These are phyloP conservation scores for Orchesellides sinensis DNA, from an alignment of 2,888 invertebrate genomes.

Conservation along the genomic window DNA sequence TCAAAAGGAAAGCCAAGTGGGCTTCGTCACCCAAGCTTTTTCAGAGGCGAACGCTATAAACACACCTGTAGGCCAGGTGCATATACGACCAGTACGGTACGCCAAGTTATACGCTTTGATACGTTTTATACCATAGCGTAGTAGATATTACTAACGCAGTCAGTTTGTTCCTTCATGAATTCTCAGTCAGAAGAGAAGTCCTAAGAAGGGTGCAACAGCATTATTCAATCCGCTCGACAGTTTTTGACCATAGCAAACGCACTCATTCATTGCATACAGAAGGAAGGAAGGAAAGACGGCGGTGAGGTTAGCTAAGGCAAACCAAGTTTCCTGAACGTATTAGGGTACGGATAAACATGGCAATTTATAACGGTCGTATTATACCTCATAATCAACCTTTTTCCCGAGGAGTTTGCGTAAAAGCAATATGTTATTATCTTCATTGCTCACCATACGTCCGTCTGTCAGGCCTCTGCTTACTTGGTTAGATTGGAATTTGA, in stretches of 20 bases:
- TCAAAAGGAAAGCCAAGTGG: slow-evolving; percentile 19
- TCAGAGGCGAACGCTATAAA: neutral
- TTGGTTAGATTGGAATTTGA: neutral
- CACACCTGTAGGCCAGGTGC: slow-evolving; percentile 62
- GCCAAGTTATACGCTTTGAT: slow-evolving; percentile 23
- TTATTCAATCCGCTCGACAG: slow-evolving; percentile 26
- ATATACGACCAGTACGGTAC: slow-evolving; percentile 5
- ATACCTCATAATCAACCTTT: slow-evolving; percentile 5
- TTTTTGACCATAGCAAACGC: slow-evolving; percentile 11
- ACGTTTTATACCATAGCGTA: neutral
- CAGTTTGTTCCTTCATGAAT: no score
- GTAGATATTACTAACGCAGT: no score
- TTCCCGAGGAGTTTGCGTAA: slow-evolving; percentile 10
- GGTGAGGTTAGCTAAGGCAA: neutral
- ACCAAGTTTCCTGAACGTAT: neutral
- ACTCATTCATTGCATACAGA: neutral
- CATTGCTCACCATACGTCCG: slow-evolving; percentile 6
- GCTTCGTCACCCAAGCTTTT: slow-evolving; percentile 6
- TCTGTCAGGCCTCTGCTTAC: neutral
- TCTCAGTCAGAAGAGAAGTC: neutral
- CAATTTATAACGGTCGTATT: slow-evolving; percentile 58
- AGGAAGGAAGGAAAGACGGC: slow-evolving; percentile 31
- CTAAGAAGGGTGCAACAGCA: slow-evolving; percentile 6
- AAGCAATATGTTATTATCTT: slow-evolving; percentile 16
- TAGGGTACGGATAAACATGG: slow-evolving; percentile 6